Percentiles rank a stretch among this genome's conserved stretches.
phyloP scores from a whole-genome alignment of 2,888 invertebrate genomes.

The Smittia aterrima region DNA sequence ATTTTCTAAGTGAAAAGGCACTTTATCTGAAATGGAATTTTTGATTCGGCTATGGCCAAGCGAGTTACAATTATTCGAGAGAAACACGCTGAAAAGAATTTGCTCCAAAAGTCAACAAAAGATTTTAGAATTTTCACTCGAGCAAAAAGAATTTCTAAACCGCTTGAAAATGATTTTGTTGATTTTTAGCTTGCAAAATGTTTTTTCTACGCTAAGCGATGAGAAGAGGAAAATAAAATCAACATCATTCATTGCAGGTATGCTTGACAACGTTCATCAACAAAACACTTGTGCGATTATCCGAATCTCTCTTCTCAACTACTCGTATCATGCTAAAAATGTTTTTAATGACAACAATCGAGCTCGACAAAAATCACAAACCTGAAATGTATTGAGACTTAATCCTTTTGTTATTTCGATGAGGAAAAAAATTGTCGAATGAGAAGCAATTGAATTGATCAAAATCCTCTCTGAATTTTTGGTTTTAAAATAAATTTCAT shows the following conservation, averaged over 20 bases:
- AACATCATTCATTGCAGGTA: not conserved
- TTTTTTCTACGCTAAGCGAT: not conserved
- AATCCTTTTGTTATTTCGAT: slow-evolving; percentile 32
- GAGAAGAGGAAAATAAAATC: not conserved
- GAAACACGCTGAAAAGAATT: not conserved
- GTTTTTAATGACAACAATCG: slow-evolving; percentile 41
- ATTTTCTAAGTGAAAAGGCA: not conserved
- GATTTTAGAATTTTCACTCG: not conserved
- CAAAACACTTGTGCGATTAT: slow-evolving; percentile 40
- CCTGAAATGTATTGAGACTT: not conserved
- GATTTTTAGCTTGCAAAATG: not conserved
- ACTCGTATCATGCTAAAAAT: not conserved
- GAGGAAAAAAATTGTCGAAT: no score
- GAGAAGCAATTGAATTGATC: no score
- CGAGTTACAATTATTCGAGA: not conserved
- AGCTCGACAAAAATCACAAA: slow-evolving; percentile 18
- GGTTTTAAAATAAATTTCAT: no score
- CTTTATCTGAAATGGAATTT: not conserved
- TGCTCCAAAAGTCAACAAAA: not conserved
- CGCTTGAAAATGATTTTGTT: not conserved
- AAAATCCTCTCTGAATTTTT: no score
- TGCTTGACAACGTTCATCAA: slow-evolving; percentile 17
- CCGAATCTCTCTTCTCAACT: not conserved
- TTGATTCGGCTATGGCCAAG: no score
- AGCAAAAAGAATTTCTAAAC: not conserved